Base-by-base conservation (phyloP, 2,113 vertebrate species). In the Hippocampus barbouri region DNA sequence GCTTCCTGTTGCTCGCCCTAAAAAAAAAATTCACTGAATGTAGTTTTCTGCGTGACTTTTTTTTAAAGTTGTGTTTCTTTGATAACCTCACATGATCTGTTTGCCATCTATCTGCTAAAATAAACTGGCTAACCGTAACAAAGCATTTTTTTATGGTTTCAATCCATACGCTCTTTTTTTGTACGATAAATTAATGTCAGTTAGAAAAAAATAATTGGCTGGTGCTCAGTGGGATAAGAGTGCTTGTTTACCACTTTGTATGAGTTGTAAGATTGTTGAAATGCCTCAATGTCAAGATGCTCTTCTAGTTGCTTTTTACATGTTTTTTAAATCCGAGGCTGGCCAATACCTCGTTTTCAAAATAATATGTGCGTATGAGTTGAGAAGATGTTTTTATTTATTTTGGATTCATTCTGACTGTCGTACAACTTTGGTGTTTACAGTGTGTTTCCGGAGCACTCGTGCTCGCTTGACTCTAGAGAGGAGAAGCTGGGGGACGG, bases 381-480 rank as follows among this genome's bases (percentile, higher is more conserved):
- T 49, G 15, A 5, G 47, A 16, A 49, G 47, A 5, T 49, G 12
- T 6, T 5, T 16, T 1, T 18, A 8, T 53, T 11, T 21, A 21
- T 53, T 21, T 21, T 16, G 21, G 21, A 54, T 54, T 54, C 34
- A 54, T 54, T n/a, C 2, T 21, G 8, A n/a, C 21, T 9, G 8
- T 10, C 3, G 5, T 6, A 51, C 16, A 51, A 51, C 16, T 51
- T 62, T 10, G 9, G 30, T 63, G 14, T 40, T 81, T 82, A 83
- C 68, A 68, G 66, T 78, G 70, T 71, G 49, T 40, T 49, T 68
- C 69, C n/a, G 21, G 9, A 81, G 27, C 70, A 75, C 27, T 71
- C 0, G 0, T 21, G 1, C 2, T 1, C 27, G 14, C 68, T 82
- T 85, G 21, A 78, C n/a, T 3, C 18, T 54, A 47, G 21, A 34